These are phyloP conservation scores for Gambusia yucatana DNA, from an alignment of 2,797 vertebrate genomes.

Conservation along the genomic window DNA sequence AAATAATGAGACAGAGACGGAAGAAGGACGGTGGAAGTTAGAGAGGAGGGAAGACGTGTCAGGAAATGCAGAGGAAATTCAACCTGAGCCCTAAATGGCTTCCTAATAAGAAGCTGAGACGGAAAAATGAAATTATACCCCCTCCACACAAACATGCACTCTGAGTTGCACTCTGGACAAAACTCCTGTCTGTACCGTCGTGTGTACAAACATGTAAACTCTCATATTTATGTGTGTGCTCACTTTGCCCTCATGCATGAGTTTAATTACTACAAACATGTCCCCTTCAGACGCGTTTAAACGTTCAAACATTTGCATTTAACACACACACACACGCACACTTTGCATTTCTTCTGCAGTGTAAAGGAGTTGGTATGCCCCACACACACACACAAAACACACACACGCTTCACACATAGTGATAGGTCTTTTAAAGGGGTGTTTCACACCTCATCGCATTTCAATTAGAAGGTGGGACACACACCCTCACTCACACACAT, in stretches of 20 bases:
- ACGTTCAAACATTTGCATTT: constrained; percentile 23
- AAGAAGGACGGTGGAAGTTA: constrained; percentile 66
- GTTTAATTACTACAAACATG: constrained; percentile 31
- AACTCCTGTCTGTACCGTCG: constrained; percentile 16
- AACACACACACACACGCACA: constrained; percentile 6
- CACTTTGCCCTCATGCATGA: not conserved
- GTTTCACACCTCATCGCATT: constrained; percentile 82
- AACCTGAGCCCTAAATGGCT: constrained; percentile 74
- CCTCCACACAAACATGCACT: constrained; percentile 13
- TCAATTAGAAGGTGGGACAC: constrained; percentile 78
- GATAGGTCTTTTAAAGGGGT: constrained; percentile 79
- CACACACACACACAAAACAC: constrained; percentile 16
- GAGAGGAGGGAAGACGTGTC: constrained; percentile 66
- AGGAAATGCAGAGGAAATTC: constrained; percentile 65
- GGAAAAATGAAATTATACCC: constrained; percentile 66
- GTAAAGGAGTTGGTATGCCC: constrained; percentile 55
- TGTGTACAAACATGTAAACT: constrained; percentile 32
- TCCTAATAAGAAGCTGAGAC: constrained; percentile 71
- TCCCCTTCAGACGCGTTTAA: constrained; percentile 41
- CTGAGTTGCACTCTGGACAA: constrained; percentile 11
- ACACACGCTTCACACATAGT: constrained; percentile 53
- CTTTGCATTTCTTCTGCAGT: constrained; percentile 35
- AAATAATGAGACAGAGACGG: constrained; percentile 69
- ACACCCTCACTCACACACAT: constrained; percentile 46
- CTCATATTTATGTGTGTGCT: constrained; percentile 12